A percentile compares a stretch with the other conserved stretches of the same genome.
Conservation (phyloP, 2,888 invertebrate species). For the Cyrtodaria siliqua region DNA sequence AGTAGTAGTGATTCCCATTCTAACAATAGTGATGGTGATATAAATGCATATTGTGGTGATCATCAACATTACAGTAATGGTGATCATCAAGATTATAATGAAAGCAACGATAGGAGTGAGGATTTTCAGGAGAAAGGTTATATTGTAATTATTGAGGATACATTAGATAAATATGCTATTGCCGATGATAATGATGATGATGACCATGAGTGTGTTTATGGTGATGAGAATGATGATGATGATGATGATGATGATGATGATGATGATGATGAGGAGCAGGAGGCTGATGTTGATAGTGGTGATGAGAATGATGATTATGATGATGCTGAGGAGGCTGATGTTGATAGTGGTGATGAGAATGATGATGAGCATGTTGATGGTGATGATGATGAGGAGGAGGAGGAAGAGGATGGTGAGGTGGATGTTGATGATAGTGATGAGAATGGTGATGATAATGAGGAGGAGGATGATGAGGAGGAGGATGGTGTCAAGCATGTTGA, state of each 20-base stretch:
- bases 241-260: neutral
- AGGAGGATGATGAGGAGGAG: too few relatives aligned
- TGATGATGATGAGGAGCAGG: neutral
- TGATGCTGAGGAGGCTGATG: neutral
- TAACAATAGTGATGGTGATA: slow-evolving; percentile 1
- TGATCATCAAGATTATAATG: too few relatives aligned
- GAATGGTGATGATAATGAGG: slow-evolving; percentile 3
- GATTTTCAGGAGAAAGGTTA: too few relatives aligned
- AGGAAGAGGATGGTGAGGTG: neutral
- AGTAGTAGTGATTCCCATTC: neutral
- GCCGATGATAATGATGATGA: neutral
- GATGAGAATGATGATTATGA: too few relatives aligned
- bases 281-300: neutral
- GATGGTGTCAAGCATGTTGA: neutral
- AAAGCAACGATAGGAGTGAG: too few relatives aligned
- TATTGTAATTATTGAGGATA: too few relatives aligned
- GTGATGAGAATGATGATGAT: too few relatives aligned
- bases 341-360: neutral
- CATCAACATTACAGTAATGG: too few relatives aligned
- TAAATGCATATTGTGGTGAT: too few relatives aligned
- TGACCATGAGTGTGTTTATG: too few relatives aligned
- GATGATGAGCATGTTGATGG: slow-evolving; percentile 3
- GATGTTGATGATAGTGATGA: slow-evolving; percentile 2
- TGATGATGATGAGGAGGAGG: slow-evolving; percentile 8
- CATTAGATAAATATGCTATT: too few relatives aligned